phyloP scores from a whole-genome alignment of 1,140 invertebrate species.

The Chironomus striatipennis region DNA sequence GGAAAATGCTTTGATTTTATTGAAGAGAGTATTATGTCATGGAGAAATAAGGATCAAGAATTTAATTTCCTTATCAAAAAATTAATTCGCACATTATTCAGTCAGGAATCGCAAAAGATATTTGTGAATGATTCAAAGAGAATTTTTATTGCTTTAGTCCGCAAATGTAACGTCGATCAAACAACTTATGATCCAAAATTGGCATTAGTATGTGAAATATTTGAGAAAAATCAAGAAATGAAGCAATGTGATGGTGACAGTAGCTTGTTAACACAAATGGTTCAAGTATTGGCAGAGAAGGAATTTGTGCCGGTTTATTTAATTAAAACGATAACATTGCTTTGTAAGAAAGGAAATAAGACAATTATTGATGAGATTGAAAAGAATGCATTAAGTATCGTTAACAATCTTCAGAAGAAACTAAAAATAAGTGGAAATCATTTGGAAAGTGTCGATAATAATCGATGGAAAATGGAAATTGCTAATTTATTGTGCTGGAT shows the following conservation, averaged over 20 bases:
- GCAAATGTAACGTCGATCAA: slow-evolving; percentile 3
- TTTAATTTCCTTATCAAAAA: background rate
- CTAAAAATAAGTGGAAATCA: background rate
- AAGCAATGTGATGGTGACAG: background rate
- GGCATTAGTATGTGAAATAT: background rate
- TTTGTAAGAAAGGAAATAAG: background rate
- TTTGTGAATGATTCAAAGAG: background rate
- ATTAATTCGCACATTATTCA: background rate
- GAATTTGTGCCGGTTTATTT: background rate
- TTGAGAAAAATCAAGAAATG: background rate
- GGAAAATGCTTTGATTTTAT: background rate
- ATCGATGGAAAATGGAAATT: slow-evolving; percentile 2
- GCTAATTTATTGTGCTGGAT: background rate
- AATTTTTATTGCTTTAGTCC: background rate
- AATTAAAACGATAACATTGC: background rate
- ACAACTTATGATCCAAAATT: slow-evolving; percentile 2
- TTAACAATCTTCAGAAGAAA: background rate
- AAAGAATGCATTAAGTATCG: background rate
- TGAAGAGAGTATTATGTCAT: background rate
- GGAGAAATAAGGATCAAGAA: background rate
- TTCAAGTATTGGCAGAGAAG: background rate
- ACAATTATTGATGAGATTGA: background rate
- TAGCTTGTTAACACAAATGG: background rate
- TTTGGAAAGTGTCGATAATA: background rate
- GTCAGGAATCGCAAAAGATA: background rate